Evolutionary conservation across 2,797 vertebrate species (phyloP).

Genomic region (Gobio occitaniae): DNA sequence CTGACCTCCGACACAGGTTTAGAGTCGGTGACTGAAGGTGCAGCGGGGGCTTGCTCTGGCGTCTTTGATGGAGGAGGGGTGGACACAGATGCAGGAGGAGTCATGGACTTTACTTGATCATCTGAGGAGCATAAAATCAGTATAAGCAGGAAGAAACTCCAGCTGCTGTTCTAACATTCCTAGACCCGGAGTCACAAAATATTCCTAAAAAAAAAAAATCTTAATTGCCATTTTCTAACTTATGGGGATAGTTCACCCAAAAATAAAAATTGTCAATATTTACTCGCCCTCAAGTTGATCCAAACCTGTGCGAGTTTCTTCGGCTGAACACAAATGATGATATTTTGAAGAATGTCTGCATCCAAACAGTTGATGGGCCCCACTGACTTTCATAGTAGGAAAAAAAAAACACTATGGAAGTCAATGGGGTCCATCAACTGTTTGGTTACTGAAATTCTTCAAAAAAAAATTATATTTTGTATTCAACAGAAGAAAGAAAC

Average conservation of each 20-base stretch:
- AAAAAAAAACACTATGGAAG: no score
- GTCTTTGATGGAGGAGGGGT: conserved; percentile 53
- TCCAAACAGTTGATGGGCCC: not conserved
- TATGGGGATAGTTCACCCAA: no score
- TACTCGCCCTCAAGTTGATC: no score
- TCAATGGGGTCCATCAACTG: no score
- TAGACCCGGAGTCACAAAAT: not conserved
- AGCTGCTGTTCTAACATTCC: not conserved
- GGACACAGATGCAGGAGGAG: conserved; percentile 9
- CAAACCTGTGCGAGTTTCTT: no score
- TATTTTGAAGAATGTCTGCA: not conserved
- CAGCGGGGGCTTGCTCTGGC: conserved; percentile 6
- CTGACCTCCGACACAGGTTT: conserved; percentile 38
- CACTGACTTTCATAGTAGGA: no score
- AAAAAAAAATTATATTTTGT: no score
- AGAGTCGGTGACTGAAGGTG: conserved; percentile 3
- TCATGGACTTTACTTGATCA: conserved; percentile 43
- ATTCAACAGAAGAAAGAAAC: no score
- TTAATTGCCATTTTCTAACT: not conserved
- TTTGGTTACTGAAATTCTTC: no score
- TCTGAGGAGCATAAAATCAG: conserved; percentile 48
- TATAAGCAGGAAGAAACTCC: not conserved
- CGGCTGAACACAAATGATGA: not conserved
- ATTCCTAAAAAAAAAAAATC: not conserved
- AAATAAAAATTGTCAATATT: no score